phyloP scores from a whole-genome alignment of 2,888 invertebrate species.

The Heliconius erato region DNA sequence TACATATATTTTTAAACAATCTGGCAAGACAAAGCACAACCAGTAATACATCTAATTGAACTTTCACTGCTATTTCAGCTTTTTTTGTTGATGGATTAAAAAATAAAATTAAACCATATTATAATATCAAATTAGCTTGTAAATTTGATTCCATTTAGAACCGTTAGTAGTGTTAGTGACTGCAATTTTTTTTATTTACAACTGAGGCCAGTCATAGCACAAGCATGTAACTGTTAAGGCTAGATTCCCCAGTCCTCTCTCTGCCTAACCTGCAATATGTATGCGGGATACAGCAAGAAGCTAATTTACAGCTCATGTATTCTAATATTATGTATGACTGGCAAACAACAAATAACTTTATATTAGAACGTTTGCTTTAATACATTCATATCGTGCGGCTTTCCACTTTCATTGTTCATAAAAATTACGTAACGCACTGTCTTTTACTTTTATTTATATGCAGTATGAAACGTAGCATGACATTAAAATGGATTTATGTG shows the following conservation, averaged over 20 bases:
- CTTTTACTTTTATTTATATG: conserved; percentile 41
- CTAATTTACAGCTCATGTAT: not conserved
- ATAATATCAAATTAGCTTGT: too few species aligned
- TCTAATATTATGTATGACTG: not conserved
- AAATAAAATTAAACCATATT: too few species aligned
- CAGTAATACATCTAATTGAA: too few species aligned
- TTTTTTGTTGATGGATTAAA: too few species aligned
- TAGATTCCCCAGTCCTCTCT: not conserved
- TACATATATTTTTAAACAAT: not conserved
- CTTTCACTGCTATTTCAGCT: too few species aligned
- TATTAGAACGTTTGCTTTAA: conserved; percentile 35
- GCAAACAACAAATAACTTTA: conserved; percentile 24
- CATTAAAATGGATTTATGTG: conserved; percentile 43
- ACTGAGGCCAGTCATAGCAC: too few species aligned
- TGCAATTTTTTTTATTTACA: too few species aligned
- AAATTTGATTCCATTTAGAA: too few species aligned
- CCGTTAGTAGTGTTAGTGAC: too few species aligned
- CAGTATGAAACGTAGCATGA: conserved; percentile 39
- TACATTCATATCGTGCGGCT: conserved; percentile 41
- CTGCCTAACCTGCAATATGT: not conserved
- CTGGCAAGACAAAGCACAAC: too few species aligned
- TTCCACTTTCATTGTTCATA: conserved; percentile 49
- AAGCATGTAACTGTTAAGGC: not conserved
- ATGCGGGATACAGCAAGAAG: not conserved
- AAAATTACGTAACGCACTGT: conserved; percentile 40